phyloP scores from a whole-genome alignment of 2,797 vertebrate genomes.

The Hoplostethus mediterraneus region DNA sequence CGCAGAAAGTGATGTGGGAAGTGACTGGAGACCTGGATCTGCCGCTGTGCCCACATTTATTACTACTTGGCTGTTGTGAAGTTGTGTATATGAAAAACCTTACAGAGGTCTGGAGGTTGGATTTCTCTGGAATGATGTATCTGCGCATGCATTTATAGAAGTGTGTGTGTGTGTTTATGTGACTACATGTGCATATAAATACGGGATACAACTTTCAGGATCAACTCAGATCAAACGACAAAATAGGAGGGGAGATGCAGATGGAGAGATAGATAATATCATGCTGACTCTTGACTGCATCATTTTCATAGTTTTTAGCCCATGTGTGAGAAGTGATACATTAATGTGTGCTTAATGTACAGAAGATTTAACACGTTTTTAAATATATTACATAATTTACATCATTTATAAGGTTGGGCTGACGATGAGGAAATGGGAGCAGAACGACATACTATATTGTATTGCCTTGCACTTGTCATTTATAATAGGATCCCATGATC shows the following conservation, averaged over 20 bases:
- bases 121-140: slow-evolving; percentile 12
- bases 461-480: slow-evolving; percentile 33
- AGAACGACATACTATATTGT: neutral
- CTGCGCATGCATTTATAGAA: neutral
- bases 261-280: slow-evolving; percentile 6
- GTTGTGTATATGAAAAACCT: slow-evolving; percentile 43
- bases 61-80: slow-evolving; percentile 51
- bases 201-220: slow-evolving; percentile 29
- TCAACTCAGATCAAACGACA: slow-evolving; percentile 19
- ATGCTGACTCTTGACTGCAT: slow-evolving; percentile 5
- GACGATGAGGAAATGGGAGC: no score
- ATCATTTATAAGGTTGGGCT: no score
- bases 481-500: neutral
- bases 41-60: slow-evolving; percentile 45
- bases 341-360: slow-evolving; percentile 1
- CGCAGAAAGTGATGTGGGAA: slow-evolving; percentile 26
- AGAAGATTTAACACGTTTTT: no score
- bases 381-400: no score
- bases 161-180: slow-evolving; percentile 16
- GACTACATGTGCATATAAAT: slow-evolving; percentile 39
- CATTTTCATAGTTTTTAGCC: neutral
- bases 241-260: neutral
- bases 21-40: slow-evolving; percentile 32
- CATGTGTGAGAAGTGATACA: slow-evolving; percentile 21
- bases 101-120: slow-evolving; percentile 28